Evolutionary conservation across 2,888 invertebrate species (phyloP), one percentile per base, ranked within the genome.

Genomic region (Hemithea aestivaria): DNA sequence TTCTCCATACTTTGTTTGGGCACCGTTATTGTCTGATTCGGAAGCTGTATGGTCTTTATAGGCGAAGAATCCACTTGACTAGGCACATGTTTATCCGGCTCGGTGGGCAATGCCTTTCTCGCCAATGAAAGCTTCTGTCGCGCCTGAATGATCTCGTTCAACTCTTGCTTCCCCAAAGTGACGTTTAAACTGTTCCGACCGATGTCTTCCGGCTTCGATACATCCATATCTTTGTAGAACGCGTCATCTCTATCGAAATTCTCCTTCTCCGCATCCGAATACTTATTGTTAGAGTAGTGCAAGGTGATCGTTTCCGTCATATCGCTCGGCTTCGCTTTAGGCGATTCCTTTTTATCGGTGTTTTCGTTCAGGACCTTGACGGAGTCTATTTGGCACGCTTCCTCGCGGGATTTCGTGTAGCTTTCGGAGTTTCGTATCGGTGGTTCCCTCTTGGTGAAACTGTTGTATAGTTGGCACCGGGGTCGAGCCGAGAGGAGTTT

Each of bases 141-240:
- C 9, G 87, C 87, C 46, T 85, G 87, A 33, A 84, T 85, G 1
- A 87, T 87, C 40, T 87, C 87, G 29, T 85, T 87, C 28, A 87
- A 35, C 45, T 87, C 87, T 36, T 84, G 79, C 42, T 88, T 88
- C 16, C 85, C 87, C 1, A 83, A 42, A 0, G 84, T 87, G 0
- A 82, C 75, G 40, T 83, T 87, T 1, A 84, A 25, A 43, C 80
- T 87, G 20, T 73, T 81, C 29, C 58, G 66, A 0, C 62, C 75
- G 0, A 65, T 34, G 2, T 79, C 83, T 0, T 68, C 67, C 0
- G 77, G 63, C 32, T 65, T 77, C 2, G 62, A 66, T 20, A 80
- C 26, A 0, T 69, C 76, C 75, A 80, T 81, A 3, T 85, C 82
- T 54, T 72, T 82, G 48, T 73, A 82, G 37, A 87, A 88, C 6